Evolutionary conservation across 2,888 invertebrate genomes (phyloP), one percentile per base, ranked within the genome.

Genomic region (Choristoneura rosaceana): DNA sequence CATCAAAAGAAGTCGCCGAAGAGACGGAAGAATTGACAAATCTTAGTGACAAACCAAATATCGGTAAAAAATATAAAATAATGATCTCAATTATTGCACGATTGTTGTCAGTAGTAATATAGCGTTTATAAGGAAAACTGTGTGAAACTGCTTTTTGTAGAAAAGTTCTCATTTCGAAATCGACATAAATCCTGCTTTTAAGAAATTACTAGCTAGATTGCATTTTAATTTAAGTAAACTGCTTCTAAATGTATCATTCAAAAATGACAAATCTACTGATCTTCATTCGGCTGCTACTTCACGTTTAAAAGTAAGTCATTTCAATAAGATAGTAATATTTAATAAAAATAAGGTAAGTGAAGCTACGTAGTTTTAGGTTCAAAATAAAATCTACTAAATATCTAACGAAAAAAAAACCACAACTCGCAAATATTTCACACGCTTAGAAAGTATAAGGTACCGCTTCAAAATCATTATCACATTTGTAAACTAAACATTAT

Each of bases 1-100:
- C 10, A 0, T 15, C 33, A n/a, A n/a, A 62, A 0, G 43, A 62
- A 43, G 33, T 45, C 0, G 14, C 1, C n/a, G 15, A 45, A 34
- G 55, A 34, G 4, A 15, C 25, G 0, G 55, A 45, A 45, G 41
- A 62, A 66, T 12, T 33, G 12, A 43, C 8, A 41, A 25, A 33
- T 4, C 14, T 33, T n/a, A 15, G 8, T 25, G 10, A 12, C 2
- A 50, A 9, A 34, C 38, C 45, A 14, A 62, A 62, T 55, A 41
- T 59, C 25, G 66, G 71, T 71, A 71, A 71, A 67, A 62, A 8
- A 14, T 2, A 55, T 55, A 25, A 25, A 17, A 55, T 12, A 9
- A n/a, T 58, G 2, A 34, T n/a, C n/a, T 9, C n/a, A 8, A 34
- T n/a, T 34, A 34, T n/a, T 34, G 59, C 59, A 59, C 34, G 59